phyloP scores from a whole-genome alignment of 2,888 invertebrate genomes.

The Pyrocoelia pectoralis region DNA sequence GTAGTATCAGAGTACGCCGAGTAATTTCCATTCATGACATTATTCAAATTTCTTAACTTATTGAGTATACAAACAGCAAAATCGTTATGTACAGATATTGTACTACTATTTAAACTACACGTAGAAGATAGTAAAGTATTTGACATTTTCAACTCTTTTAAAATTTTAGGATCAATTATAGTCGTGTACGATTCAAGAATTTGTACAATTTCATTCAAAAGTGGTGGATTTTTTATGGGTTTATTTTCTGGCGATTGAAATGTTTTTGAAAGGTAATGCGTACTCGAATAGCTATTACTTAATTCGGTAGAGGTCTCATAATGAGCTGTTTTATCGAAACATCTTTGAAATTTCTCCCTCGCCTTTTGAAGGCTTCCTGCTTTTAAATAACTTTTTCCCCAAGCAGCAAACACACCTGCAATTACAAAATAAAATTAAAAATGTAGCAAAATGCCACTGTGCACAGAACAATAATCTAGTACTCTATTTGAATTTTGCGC shows the following conservation, averaged over 20 bases:
- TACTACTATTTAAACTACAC: conserved; percentile 46
- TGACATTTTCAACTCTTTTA: conserved; percentile 59
- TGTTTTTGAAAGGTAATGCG: conserved; percentile 56
- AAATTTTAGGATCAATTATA: conserved; percentile 62
- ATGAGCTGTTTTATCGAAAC: conserved; percentile 60
- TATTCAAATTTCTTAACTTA: conserved; percentile 59
- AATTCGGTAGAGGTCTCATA: conserved; percentile 51
- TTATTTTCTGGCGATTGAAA: conserved; percentile 60
- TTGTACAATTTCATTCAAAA: conserved; percentile 74
- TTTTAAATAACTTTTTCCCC: conserved; percentile 85
- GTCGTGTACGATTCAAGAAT: conserved; percentile 71
- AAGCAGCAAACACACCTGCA: conserved; percentile 81
- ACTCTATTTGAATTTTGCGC: too few species aligned
- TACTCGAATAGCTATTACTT: conserved; percentile 34
- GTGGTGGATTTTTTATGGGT: conserved; percentile 70
- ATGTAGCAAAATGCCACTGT: too few species aligned
- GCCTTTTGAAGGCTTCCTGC: conserved; percentile 82
- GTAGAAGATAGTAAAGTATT: conserved; percentile 44
- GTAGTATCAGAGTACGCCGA: conserved; percentile 31
- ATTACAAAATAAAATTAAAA: too few species aligned
- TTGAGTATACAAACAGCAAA: conserved; percentile 62
- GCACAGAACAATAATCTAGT: too few species aligned
- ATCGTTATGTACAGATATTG: conserved; percentile 55
- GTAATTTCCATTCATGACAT: conserved; percentile 57
- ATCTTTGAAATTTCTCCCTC: conserved; percentile 74